A percentile compares a stretch with the other conserved stretches of the same genome.
phyloP scores from a whole-genome alignment of 2,797 vertebrate genomes.

The Acanthornis magna region DNA sequence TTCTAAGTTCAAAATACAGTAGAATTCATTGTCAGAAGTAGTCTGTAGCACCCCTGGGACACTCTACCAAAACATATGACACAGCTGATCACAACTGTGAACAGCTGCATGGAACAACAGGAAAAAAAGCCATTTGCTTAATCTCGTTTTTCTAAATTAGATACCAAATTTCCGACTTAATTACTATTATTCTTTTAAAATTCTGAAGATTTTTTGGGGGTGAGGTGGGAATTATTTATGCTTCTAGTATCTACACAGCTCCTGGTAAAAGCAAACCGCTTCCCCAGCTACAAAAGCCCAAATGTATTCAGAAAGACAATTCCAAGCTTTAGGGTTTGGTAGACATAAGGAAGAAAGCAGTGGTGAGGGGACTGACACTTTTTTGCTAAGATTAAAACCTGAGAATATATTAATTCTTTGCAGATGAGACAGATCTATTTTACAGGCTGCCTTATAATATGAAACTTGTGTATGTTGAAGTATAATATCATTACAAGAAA shows the following conservation, averaged over 20 bases:
- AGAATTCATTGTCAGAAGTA: not conserved
- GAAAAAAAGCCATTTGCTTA: not conserved
- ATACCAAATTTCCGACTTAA: not conserved
- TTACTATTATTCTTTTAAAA: not conserved
- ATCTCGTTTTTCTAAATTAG: not conserved
- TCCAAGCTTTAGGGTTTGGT: not conserved
- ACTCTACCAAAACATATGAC: not conserved
- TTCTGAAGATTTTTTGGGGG: not conserved
- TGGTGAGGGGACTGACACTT: not conserved
- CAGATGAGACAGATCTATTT: not conserved
- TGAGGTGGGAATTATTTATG: not conserved
- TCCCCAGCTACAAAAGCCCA: not conserved
- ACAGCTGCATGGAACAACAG: not conserved
- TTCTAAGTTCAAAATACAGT: not conserved
- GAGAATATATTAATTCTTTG: not conserved
- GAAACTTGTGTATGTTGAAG: not conserved
- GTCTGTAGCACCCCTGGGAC: not conserved
- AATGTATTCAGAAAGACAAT: not conserved
- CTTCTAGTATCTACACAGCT: not conserved
- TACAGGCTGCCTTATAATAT: not conserved
- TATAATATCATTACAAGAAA: not conserved
- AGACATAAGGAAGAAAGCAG: not conserved
- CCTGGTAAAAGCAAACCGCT: not conserved
- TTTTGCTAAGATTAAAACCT: not conserved
- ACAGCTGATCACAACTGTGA: not conserved